Evolutionary conservation across 2,797 vertebrate genomes (phyloP).

Genomic region (Anas bernieri): DNA sequence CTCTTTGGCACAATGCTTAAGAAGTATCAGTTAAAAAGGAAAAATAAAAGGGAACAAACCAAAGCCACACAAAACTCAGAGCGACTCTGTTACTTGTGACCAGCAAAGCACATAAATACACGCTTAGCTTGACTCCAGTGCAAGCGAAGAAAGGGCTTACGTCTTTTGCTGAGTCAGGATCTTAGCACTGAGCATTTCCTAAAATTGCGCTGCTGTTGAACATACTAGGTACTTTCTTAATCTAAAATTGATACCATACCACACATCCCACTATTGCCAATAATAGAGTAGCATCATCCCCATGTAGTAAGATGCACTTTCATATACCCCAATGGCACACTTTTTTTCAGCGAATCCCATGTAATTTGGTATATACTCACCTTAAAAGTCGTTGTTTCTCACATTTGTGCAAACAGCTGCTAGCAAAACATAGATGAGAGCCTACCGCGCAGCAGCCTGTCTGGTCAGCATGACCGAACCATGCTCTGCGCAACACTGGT

Average conservation of each 20-base stretch:
- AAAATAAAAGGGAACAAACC: conserved; percentile 4
- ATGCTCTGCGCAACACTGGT: not conserved
- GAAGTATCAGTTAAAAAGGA: not conserved
- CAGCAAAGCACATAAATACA: not conserved
- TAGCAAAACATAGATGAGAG: not conserved
- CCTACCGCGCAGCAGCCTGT: not conserved
- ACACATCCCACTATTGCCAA: not conserved
- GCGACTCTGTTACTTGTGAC: not conserved
- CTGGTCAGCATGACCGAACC: not conserved
- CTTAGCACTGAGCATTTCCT: not conserved
- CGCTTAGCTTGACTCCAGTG: not conserved
- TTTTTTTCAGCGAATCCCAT: not conserved
- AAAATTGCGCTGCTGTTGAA: not conserved
- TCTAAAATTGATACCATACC: not conserved
- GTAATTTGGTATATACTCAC: not conserved
- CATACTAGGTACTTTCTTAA: not conserved
- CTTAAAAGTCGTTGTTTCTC: not conserved
- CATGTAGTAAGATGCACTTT: not conserved
- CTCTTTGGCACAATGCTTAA: not conserved
- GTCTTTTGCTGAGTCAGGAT: not conserved
- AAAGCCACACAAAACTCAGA: not conserved
- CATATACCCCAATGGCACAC: not conserved
- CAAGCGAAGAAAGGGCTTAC: not conserved
- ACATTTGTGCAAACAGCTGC: not conserved
- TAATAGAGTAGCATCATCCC: not conserved